These are phyloP conservation scores for Brachionus asplanchnoidis DNA, from an alignment of 1,140 invertebrate species.

Conservation along the genomic window DNA sequence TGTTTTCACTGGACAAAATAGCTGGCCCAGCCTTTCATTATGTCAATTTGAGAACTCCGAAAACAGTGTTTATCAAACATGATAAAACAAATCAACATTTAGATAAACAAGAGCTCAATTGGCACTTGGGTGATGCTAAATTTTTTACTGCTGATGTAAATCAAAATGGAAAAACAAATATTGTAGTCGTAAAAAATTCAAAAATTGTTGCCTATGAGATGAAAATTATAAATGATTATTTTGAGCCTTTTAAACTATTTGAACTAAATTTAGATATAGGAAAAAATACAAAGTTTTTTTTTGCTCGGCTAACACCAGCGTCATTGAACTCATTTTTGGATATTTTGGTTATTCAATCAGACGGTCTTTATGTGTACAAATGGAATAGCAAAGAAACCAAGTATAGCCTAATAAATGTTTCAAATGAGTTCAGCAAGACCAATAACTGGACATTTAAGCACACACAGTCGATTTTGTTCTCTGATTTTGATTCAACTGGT, in stretches of 20 bases:
- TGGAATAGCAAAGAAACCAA: background rate
- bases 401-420: background rate
- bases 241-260: background rate
- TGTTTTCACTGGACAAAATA: background rate
- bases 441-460: background rate
- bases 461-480: constrained; percentile 10
- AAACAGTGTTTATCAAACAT: background rate
- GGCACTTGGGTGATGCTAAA: background rate
- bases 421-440: background rate
- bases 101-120: background rate
- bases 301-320: background rate
- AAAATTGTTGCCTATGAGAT: background rate
- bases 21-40: background rate
- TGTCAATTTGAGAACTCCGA: background rate
- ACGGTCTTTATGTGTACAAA: background rate
- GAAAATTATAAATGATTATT: background rate
- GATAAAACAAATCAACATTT: background rate
- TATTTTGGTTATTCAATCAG: background rate
- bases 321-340: background rate
- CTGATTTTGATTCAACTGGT: constrained; percentile 1
- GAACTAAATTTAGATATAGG: background rate
- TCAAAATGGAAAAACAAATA: background rate
- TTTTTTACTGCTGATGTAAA: background rate
- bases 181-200: background rate
- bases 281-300: constrained; percentile 2